Percentiles rank a stretch among this genome's conserved stretches.
Conservation (phyloP, 23 tunicate species). For the Trididemnum clinides region DNA sequence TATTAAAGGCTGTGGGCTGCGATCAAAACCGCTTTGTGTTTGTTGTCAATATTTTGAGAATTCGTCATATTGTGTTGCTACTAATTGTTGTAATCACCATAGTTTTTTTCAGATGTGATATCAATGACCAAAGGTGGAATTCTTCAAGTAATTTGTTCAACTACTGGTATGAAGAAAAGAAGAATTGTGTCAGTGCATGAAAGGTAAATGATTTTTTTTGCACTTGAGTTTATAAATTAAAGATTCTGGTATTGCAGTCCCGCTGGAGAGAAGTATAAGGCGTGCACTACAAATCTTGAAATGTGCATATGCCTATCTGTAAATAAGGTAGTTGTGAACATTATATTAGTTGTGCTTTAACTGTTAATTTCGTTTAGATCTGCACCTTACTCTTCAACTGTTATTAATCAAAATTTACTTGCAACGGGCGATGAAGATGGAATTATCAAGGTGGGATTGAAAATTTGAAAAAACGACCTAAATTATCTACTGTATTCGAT, state of each 20-base stretch:
- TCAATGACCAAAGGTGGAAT: conserved; percentile 43
- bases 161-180: conserved; percentile 25
- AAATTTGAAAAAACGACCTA: no score
- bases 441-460: conserved; percentile 72
- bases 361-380: conserved; percentile 9
- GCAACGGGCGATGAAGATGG: conserved; percentile 96
- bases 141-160: conserved; percentile 17
- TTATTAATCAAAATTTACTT: conserved; percentile 67
- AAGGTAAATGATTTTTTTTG: background rate
- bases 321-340: background rate
- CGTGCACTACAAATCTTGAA: background rate
- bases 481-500: no score
- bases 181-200: background rate
- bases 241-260: no score
- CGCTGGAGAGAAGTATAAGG: background rate
- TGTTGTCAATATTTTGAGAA: no score
- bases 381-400: conserved; percentile 56
- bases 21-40: no score
- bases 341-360: background rate
- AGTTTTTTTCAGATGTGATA: conserved; percentile 25
- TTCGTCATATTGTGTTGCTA: no score
- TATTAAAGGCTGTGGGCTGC: no score
- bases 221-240: background rate
- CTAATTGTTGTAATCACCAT: background rate
- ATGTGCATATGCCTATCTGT: background rate